phyloP scores from a whole-genome alignment of 2,113 vertebrate genomes.

The Aix galericulata region DNA sequence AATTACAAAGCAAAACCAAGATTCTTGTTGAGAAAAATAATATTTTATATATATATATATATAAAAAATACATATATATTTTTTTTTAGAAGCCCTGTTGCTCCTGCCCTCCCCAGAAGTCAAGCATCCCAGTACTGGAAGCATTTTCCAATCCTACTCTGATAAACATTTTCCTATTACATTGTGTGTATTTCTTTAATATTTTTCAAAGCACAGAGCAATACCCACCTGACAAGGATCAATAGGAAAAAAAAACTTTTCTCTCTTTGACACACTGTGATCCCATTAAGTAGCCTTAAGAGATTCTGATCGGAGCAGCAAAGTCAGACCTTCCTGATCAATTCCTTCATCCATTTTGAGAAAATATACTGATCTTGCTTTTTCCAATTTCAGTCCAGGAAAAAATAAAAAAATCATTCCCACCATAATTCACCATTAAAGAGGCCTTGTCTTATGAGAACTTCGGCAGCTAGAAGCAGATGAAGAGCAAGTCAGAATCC shows the following conservation, averaged over 20 bases:
- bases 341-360: slow-evolving; percentile 48
- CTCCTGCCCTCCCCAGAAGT: background rate
- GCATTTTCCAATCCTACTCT: background rate
- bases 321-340: slow-evolving; percentile 33
- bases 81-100: rapidly evolving
- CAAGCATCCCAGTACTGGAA: background rate
- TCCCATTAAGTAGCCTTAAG: slow-evolving; percentile 40
- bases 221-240: background rate
- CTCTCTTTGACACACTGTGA: background rate
- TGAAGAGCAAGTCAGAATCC: background rate
- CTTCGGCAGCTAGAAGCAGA: slow-evolving; percentile 26
- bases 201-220: background rate
- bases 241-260: background rate
- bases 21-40: background rate
- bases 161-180: background rate
- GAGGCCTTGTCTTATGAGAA: slow-evolving; percentile 23
- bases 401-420: background rate
- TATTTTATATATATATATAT: too few species aligned
- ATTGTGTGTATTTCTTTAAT: background rate
- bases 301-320: background rate
- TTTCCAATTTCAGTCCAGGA: background rate
- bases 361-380: background rate
- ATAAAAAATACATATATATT: too few species aligned
- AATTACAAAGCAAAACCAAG: background rate
- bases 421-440: slow-evolving; percentile 51